Evolutionary conservation across 2,797 vertebrate genomes (phyloP).

Genomic region (Peromyscus eremicus): DNA sequence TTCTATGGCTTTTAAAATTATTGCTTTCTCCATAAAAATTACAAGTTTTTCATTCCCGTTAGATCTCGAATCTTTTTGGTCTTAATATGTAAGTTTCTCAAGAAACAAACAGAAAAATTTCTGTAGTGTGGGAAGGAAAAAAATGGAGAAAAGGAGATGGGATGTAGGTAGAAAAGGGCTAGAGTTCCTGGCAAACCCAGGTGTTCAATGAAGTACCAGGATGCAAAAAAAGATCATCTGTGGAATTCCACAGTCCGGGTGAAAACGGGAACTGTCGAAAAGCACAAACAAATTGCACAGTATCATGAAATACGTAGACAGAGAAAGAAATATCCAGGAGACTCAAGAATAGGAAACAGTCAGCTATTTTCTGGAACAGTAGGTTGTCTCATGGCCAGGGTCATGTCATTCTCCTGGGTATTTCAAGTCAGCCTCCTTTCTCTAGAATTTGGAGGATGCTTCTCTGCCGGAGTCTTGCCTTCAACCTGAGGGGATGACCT

Average conservation of each 20-base stretch:
- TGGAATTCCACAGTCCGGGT: too few relatives aligned
- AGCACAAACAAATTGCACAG: not conserved
- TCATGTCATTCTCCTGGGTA: too few relatives aligned
- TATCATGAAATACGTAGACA: not conserved
- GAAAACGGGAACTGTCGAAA: rapidly evolving
- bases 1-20: slow-evolving; percentile 18
- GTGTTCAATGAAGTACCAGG: not conserved
- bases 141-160: not conserved
- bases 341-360: not conserved
- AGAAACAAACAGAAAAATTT: not conserved
- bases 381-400: not conserved
- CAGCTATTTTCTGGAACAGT: not conserved
- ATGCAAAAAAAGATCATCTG: not conserved
- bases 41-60: not conserved
- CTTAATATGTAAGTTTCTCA: not conserved
- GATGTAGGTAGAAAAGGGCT: not conserved
- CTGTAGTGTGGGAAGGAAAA: not conserved
- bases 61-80: not conserved
- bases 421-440: not conserved
- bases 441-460: not conserved
- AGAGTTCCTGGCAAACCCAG: not conserved
- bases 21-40: not conserved
- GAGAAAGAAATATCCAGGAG: not conserved
- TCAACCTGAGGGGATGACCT: not conserved
- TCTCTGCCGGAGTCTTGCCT: not conserved